Conservation (phyloP, 1,140 invertebrate genomes). For the Bombyx mandarina region DNA sequence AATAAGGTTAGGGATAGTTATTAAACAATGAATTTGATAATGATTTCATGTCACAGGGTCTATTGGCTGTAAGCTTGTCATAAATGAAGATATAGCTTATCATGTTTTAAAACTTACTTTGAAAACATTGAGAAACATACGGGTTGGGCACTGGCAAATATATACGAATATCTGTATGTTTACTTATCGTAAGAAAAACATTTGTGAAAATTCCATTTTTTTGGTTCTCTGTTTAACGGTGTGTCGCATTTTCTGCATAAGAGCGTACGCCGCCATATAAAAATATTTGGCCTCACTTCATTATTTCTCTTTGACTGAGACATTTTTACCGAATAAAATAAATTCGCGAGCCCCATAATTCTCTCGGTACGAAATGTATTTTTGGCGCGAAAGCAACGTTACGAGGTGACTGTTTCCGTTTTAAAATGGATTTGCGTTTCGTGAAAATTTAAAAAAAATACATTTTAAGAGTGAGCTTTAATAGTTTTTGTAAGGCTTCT, state of each 20-base stretch:
- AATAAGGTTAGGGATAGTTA: no score
- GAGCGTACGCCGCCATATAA: constrained; percentile 7
- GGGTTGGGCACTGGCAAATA: no score
- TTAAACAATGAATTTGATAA: no score
- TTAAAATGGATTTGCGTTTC: constrained; percentile 6
- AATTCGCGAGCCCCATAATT: constrained; percentile 11
- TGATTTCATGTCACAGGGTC: no score
- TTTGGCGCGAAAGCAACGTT: constrained; percentile 12
- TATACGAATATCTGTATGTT: no score
- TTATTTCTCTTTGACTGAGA: constrained; percentile 10
- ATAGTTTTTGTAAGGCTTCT: no score
- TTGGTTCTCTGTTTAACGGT: neutral
- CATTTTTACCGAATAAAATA: constrained; percentile 13
- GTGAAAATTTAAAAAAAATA: no score
- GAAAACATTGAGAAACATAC: no score
- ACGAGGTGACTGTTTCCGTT: constrained; percentile 12
- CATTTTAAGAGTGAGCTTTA: no score
- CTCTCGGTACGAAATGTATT: constrained; percentile 5
- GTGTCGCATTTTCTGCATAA: constrained; percentile 8
- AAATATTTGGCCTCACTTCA: constrained; percentile 17
- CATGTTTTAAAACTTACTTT: no score
- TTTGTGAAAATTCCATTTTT: neutral
- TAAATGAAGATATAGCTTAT: no score
- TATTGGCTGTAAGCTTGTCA: no score
- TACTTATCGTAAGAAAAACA: neutral